phyloP scores from a whole-genome alignment of 2,113 vertebrate species.

The Perca flavescens region DNA sequence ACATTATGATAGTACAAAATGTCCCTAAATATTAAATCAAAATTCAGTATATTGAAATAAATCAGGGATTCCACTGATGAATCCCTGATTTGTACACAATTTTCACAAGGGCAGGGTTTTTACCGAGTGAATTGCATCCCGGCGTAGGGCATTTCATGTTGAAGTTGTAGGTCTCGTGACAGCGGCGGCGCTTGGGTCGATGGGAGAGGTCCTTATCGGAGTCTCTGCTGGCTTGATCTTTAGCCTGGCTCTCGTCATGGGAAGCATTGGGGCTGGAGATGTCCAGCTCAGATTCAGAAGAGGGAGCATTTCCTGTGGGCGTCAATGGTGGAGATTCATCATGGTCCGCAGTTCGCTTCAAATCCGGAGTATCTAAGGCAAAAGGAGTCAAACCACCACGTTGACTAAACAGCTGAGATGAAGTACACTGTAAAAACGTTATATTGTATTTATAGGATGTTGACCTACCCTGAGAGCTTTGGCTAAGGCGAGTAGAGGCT shows the following conservation, averaged over 20 bases:
- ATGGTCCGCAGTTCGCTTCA: constrained; percentile 92
- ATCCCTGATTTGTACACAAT: not conserved
- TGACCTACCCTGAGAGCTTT: constrained; percentile 94
- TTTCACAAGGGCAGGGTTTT: not conserved
- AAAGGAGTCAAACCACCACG: not conserved
- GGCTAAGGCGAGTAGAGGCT: constrained; percentile 95
- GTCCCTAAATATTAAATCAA: not conserved
- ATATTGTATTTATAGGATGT: not conserved
- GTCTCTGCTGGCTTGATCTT: constrained; percentile 94
- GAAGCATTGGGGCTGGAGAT: constrained; percentile 98
- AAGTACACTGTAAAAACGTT: not conserved
- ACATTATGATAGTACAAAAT: not conserved
- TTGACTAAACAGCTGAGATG: not conserved
- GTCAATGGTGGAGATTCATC: constrained; percentile 98
- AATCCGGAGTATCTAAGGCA: constrained; percentile 84
- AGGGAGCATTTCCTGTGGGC: constrained; percentile 97
- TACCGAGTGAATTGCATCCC: constrained; percentile 97
- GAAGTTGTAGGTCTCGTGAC: constrained; percentile 99
- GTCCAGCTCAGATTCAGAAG: constrained; percentile 98
- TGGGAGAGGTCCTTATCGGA: constrained; percentile 96
- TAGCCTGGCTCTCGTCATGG: constrained; percentile 95
- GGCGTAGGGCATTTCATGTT: constrained; percentile 99
- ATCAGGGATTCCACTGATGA: not conserved
- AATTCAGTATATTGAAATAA: not conserved
- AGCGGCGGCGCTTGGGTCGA: constrained; percentile 96